A percentile compares a stretch with the other conserved stretches of the same genome.
These are phyloP conservation scores for Pocillopora meandrina DNA, from an alignment of 92 coral and sea anemone species.

Conservation along the genomic window DNA sequence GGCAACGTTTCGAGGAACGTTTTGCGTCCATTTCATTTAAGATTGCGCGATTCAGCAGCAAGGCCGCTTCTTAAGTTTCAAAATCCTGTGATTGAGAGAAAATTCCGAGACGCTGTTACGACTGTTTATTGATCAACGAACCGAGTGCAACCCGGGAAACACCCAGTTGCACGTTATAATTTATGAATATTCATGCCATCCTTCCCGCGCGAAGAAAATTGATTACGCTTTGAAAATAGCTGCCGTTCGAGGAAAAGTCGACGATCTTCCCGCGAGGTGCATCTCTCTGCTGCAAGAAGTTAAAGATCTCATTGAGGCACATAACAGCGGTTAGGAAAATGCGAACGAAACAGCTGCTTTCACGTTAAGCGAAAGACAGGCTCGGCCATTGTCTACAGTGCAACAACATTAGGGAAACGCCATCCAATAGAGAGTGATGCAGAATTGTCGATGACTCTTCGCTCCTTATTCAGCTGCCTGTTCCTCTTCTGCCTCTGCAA, in stretches of 20 bases:
- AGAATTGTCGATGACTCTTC: slow-evolving; percentile 31
- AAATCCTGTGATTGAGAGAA: too few relatives aligned
- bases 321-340: slow-evolving; percentile 2
- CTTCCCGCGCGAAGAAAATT: too few relatives aligned
- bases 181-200: slow-evolving; percentile 4
- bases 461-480: slow-evolving; percentile 25
- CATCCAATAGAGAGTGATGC: too few relatives aligned
- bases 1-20: too few relatives aligned
- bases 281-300: slow-evolving; percentile 16
- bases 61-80: too few relatives aligned
- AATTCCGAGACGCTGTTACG: too few relatives aligned
- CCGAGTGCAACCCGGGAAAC: slow-evolving; percentile 28
- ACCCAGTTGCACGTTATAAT: slow-evolving; percentile 32
- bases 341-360: background rate
- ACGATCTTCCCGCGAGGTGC: slow-evolving; percentile 4
- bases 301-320: slow-evolving; percentile 23
- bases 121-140: too few relatives aligned
- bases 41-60: too few relatives aligned
- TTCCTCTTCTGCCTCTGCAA: background rate
- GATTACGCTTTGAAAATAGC: background rate
- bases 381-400: background rate
- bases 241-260: slow-evolving; percentile 4
- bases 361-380: background rate
- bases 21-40: too few relatives aligned
- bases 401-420: background rate